These are phyloP conservation scores for Nerophis ophidion DNA, from an alignment of 2,113 vertebrate genomes.

Conservation along the genomic window DNA sequence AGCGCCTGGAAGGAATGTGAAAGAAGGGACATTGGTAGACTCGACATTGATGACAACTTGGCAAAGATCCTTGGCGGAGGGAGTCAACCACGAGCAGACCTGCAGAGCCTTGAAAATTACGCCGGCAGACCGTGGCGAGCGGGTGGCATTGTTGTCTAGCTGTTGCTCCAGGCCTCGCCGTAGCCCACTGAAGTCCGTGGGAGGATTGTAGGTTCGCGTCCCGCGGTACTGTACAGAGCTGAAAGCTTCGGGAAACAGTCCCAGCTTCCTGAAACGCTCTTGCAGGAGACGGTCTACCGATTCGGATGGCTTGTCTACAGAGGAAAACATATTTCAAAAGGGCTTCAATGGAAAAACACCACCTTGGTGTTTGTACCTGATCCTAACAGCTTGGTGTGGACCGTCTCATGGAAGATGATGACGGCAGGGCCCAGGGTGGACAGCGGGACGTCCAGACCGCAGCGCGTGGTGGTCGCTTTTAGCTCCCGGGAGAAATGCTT, in stretches of 20 bases:
- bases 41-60: background rate
- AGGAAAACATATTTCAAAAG: background rate
- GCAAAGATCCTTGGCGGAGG: background rate
- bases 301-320: constrained; percentile 82
- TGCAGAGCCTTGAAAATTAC: constrained; percentile 95
- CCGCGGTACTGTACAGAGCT: constrained; percentile 96
- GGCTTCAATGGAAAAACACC: background rate
- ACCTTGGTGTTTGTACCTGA: constrained; percentile 73
- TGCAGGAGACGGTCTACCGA: constrained; percentile 92
- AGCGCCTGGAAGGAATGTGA: constrained; percentile 73
- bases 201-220: constrained; percentile 94
- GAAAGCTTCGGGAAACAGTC: constrained; percentile 95
- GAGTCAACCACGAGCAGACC: constrained; percentile 52
- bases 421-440: constrained; percentile 94
- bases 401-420: constrained; percentile 97
- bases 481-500: constrained; percentile 96
- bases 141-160: constrained; percentile 92
- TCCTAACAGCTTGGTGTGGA: constrained; percentile 93
- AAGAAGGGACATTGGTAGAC: background rate
- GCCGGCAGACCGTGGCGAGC: constrained; percentile 87
- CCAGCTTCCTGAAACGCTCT: constrained; percentile 92
- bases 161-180: constrained; percentile 87
- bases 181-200: constrained; percentile 93
- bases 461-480: constrained; percentile 93
- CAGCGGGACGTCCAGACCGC: constrained; percentile 92